Evolutionary conservation across 2,888 invertebrate species (phyloP), one percentile per base, ranked within the genome.

Genomic region (Trachelus stipa): DNA sequence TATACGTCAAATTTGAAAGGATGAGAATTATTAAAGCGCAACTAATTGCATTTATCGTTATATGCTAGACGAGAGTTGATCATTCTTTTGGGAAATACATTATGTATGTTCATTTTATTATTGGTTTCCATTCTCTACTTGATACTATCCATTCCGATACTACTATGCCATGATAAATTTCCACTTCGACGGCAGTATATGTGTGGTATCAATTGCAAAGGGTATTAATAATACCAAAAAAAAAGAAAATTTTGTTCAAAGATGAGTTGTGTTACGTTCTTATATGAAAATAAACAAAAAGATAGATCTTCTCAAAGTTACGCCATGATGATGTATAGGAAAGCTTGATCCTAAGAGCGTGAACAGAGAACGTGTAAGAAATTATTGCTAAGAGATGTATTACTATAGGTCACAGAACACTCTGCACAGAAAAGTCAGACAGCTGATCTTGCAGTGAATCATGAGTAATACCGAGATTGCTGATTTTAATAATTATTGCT

Each of bases 401-500:
- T 23, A 56, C 56, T 56, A 56, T 56, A 56, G 56, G 56, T 56
- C 56, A 56, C 56, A 56, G 23, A 56, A 23, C 56, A 56, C 56
- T 56, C 56, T 23, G 23, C 56, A 56, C 56, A 56, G 23, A 56
- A 56, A 56, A 80, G 74, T 79, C 78, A 74, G 56, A 80, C 79
- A 75, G 68, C 80, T 81, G 77, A 83, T 81, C 78, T 75, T 84
- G 80, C 80, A 83, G 78, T 71, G 83, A 77, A 79, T 85, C 77
- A 81, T 77, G 81, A 83, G 82, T 82, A 80, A 79, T 81, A 84
- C 82, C 81, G 82, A 83, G 77, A 83, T 82, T 81, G 82, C 79
- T 84, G 80, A 82, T 86, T 87, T 79, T 80, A 85, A 85, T 83
- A 79, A 84, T 84, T 84, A 83, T 84, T 85, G 84, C 82, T 83